Evolutionary conservation across 2,797 vertebrate species (phyloP).

Genomic region (Botia kubotai): DNA sequence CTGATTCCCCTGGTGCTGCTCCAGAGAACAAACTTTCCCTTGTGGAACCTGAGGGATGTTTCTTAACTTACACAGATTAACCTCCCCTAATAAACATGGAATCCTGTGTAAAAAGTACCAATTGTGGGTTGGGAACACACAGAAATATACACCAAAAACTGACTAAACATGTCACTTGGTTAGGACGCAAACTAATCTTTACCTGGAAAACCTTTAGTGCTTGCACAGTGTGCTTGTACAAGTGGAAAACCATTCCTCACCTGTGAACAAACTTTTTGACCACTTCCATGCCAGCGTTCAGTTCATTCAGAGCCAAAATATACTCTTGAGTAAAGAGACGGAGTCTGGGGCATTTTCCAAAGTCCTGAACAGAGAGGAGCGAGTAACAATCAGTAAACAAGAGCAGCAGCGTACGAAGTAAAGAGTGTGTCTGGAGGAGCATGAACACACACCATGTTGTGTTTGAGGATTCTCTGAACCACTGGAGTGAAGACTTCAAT

Average conservation of each 20-base stretch:
- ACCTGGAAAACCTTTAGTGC: not conserved
- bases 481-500: conserved; percentile 99
- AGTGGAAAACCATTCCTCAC: conserved; percentile 70
- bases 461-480: conserved; percentile 99
- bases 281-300: conserved; percentile 97
- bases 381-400: conserved; percentile 6
- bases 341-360: conserved; percentile 96
- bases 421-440: not conserved
- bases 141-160: too few relatives aligned
- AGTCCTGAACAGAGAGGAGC: conserved; percentile 81
- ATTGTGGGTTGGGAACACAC: too few relatives aligned
- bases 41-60: too few relatives aligned
- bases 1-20: too few relatives aligned
- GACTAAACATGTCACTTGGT: too few relatives aligned
- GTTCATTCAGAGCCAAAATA: conserved; percentile 96
- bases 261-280: conserved; percentile 99
- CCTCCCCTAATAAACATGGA: too few relatives aligned
- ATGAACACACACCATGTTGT: conserved; percentile 90
- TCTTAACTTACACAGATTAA: too few relatives aligned
- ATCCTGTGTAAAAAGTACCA: too few relatives aligned
- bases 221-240: not conserved
- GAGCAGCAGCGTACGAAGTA: not conserved
- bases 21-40: too few relatives aligned
- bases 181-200: not conserved
- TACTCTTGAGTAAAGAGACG: conserved; percentile 99